Percentiles rank a stretch among this genome's conserved stretches.
phyloP scores from a whole-genome alignment of 1,140 invertebrate species.

The Drosophila lini region DNA sequence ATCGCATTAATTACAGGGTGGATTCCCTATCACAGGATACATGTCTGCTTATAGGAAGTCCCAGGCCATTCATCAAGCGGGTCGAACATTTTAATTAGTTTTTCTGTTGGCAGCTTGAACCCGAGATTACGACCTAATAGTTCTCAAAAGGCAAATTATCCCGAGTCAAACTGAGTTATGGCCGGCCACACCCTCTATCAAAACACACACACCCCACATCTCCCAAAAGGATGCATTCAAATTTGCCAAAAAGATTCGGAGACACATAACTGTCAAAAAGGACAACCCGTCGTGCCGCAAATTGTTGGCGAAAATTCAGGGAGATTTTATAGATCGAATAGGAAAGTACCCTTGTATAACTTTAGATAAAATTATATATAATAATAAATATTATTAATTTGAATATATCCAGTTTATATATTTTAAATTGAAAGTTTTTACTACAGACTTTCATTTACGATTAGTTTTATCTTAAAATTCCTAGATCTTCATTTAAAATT shows the following conservation, averaged over 20 bases:
- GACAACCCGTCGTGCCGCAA: constrained; percentile 63
- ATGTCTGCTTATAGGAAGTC: constrained; percentile 36
- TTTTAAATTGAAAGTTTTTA: background rate
- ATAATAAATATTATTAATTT: background rate
- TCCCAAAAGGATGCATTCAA: constrained; percentile 35
- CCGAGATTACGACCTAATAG: constrained; percentile 51
- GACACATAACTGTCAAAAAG: constrained; percentile 48
- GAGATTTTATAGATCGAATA: background rate
- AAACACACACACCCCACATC: constrained; percentile 20
- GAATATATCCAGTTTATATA: too few relatives aligned
- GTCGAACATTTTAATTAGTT: constrained; percentile 73
- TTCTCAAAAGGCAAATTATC: constrained; percentile 47
- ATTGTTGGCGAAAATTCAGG: constrained; percentile 19
- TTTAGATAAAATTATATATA: background rate
- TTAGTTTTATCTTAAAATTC: background rate
- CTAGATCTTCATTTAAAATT: accelerated
- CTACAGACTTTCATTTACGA: too few relatives aligned
- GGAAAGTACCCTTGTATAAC: background rate
- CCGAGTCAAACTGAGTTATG: constrained; percentile 19
- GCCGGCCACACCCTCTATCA: constrained; percentile 40
- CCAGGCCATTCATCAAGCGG: constrained; percentile 69
- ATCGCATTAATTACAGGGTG: constrained; percentile 75
- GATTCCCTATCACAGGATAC: constrained; percentile 32
- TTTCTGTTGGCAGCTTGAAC: constrained; percentile 46
- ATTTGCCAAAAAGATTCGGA: constrained; percentile 36